Evolutionary conservation across 2,113 vertebrate species (phyloP).

Genomic region (Daboia siamensis): DNA sequence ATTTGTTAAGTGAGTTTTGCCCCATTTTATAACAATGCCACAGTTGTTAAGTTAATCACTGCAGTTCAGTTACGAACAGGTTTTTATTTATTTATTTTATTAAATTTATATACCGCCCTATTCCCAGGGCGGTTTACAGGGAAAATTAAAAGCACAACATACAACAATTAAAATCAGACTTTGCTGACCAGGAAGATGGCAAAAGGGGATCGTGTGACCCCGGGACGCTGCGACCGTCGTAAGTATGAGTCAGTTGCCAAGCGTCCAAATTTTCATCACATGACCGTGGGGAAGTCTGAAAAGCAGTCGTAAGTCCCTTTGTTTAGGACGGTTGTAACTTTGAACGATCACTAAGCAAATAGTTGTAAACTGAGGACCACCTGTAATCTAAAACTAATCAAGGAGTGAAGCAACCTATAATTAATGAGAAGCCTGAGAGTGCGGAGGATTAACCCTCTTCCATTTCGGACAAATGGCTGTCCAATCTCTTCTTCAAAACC

Average conservation of each 20-base stretch:
- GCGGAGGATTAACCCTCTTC: neutral
- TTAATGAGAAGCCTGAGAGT: neutral
- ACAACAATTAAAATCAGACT: too few species aligned
- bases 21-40: neutral
- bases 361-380: neutral
- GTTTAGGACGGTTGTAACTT: neutral
- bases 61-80: neutral
- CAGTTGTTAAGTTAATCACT: too few species aligned
- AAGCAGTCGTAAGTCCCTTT: neutral
- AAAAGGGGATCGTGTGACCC: neutral
- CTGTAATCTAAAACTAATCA: neutral
- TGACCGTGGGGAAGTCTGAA: neutral
- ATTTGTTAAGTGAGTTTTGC: too few species aligned
- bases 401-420: neutral
- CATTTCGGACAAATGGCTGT: too few species aligned
- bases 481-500: too few species aligned
- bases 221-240: neutral
- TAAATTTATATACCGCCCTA: too few species aligned
- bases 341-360: neutral
- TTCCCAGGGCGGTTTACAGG: too few species aligned
- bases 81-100: too few species aligned
- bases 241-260: neutral
- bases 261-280: fast-evolving
- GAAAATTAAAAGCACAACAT: too few species aligned
- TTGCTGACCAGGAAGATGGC: neutral